Percentiles rank a stretch among this genome's conserved stretches.
These are phyloP conservation scores for Delichon dasypus DNA, from an alignment of 2,797 vertebrate species.

Conservation along the genomic window DNA sequence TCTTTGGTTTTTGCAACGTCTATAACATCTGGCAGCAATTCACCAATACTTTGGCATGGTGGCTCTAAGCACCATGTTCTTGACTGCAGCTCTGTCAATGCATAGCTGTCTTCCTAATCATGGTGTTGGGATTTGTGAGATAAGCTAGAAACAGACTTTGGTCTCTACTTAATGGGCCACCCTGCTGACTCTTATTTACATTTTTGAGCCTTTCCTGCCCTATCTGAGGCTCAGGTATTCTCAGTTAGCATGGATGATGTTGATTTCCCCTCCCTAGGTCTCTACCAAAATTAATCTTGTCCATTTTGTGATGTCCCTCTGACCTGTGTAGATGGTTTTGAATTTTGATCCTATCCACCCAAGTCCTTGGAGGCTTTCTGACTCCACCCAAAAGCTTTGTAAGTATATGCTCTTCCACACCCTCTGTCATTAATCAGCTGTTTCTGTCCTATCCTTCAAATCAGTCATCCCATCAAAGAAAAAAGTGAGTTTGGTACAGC, in stretches of 20 bases:
- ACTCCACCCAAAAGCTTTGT: not conserved
- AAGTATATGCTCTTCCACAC: not conserved
- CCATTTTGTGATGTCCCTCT: not conserved
- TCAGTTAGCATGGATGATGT: not conserved
- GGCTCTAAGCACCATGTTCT: not conserved
- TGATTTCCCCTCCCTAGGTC: not conserved
- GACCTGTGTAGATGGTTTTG: not conserved
- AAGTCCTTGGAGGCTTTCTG: not conserved
- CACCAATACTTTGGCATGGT: not conserved
- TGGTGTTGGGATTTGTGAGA: not conserved
- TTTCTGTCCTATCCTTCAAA: not conserved
- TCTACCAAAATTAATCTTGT: not conserved
- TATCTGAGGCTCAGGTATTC: not conserved
- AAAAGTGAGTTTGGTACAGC: not conserved
- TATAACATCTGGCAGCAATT: not conserved
- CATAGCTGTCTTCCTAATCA: not conserved
- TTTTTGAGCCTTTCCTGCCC: not conserved
- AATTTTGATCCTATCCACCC: not conserved
- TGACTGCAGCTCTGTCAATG: not conserved
- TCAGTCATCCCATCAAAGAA: not conserved
- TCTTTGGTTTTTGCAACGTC: not conserved
- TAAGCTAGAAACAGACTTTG: not conserved
- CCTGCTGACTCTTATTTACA: not conserved
- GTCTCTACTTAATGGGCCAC: not conserved
- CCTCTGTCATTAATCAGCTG: not conserved